A percentile compares a stretch with the other conserved stretches of the same genome.
Conservation (phyloP, 2,888 invertebrate genomes). For the Empis livida region DNA sequence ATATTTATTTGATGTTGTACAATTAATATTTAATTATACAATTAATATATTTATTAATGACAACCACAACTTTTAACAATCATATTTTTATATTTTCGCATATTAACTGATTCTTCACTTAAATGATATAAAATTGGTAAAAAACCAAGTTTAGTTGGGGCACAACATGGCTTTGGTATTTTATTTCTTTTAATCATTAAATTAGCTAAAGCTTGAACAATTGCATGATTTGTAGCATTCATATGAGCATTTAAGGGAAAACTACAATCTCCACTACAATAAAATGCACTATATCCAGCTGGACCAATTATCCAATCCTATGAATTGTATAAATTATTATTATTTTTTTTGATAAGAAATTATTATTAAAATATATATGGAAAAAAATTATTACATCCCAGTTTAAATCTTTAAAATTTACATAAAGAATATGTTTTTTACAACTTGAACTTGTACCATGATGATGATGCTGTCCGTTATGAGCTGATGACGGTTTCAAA, state of each 20-base stretch:
- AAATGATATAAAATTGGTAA: conserved; percentile 84
- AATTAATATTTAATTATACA: too few species aligned
- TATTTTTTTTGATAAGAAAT: too few species aligned
- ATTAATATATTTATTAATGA: conserved; percentile 43
- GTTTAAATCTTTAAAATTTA: conserved; percentile 79
- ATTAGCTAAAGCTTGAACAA: conserved; percentile 84
- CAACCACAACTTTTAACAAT: conserved; percentile 95
- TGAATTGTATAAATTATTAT: conserved; percentile 18
- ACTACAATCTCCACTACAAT: conserved; percentile 87
- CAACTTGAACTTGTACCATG: conserved; percentile 48
- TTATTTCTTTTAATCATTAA: conserved; percentile 22
- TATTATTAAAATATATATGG: too few species aligned
- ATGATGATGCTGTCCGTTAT: conserved; percentile 26
- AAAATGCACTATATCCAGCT: conserved; percentile 86
- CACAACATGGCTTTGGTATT: conserved; percentile 75
- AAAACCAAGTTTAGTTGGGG: conserved; percentile 73
- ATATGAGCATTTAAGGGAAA: conserved; percentile 87
- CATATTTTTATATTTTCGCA: conserved; percentile 91
- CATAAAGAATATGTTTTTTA: conserved; percentile 80
- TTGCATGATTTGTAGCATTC: conserved; percentile 95
- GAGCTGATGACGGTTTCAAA: conserved; percentile 26
- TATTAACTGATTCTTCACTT: conserved; percentile 77
- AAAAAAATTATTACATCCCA: conserved; percentile 52
- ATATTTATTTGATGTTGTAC: too few species aligned
- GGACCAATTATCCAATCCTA: conserved; percentile 96